Evolutionary conservation across 2,797 vertebrate genomes (phyloP).

Genomic region (Rhinogobio ventralis): DNA sequence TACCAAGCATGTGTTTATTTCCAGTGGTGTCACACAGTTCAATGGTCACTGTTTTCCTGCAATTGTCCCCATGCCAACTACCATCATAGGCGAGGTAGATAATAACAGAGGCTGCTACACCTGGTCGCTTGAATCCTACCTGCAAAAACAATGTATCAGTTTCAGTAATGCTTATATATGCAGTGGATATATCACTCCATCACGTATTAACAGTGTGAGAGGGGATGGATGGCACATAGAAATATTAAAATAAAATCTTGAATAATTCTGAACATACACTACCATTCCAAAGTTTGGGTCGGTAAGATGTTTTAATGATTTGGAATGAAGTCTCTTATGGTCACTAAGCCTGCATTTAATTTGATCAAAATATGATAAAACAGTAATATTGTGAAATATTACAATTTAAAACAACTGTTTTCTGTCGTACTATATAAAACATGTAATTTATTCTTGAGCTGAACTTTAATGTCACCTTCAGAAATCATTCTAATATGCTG

Average conservation of each 20-base stretch:
- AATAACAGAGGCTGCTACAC: conserved; percentile 84
- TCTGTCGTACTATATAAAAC: too few relatives aligned
- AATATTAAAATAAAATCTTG: neutral
- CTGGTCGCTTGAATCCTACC: conserved; percentile 88
- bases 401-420: neutral
- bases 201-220: neutral
- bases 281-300: neutral
- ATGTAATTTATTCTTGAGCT: too few relatives aligned
- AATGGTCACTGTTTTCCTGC: conserved; percentile 77
- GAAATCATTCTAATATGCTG: neutral
- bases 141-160: conserved; percentile 61
- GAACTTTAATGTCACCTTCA: neutral
- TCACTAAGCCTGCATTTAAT: neutral
- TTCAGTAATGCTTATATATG: neutral
- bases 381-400: neutral
- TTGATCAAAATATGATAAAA: neutral
- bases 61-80: conserved; percentile 73
- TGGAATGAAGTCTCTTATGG: neutral
- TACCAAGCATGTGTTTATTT: conserved; percentile 88
- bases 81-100: conserved; percentile 90
- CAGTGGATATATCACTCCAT: neutral
- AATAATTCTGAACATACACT: neutral
- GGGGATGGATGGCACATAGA: neutral
- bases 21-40: conserved; percentile 81
- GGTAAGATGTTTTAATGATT: neutral